A percentile compares a stretch with the other conserved stretches of the same genome.
Conservation (phyloP, 2,797 vertebrate species). For the Notoglanidium macrostoma region DNA sequence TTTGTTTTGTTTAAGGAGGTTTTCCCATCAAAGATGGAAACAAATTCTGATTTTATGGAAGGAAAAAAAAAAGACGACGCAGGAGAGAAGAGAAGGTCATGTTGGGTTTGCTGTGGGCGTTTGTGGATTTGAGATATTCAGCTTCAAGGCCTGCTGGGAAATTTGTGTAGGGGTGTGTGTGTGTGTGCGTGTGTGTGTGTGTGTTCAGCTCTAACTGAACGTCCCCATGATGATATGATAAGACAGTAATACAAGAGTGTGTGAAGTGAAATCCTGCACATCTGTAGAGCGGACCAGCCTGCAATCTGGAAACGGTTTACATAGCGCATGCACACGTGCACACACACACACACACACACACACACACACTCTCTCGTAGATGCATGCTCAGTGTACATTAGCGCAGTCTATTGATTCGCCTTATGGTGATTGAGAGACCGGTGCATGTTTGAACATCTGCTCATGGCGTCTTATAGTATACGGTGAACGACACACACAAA, state of each 20-base stretch:
- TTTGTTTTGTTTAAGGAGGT: not conserved
- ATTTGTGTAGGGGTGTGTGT: not conserved
- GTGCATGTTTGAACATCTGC: constrained; percentile 35
- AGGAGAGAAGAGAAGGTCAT: constrained; percentile 7
- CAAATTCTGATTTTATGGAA: not conserved
- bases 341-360: constrained; percentile 37
- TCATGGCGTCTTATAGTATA: not conserved
- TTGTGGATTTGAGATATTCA: constrained; percentile 5
- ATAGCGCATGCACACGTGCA: constrained; percentile 13
- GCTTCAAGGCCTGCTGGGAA: constrained; percentile 19
- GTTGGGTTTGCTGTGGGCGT: constrained; percentile 4
- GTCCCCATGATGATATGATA: constrained; percentile 3
- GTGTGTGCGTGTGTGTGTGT: not conserved
- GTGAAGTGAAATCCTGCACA: constrained; percentile 28
- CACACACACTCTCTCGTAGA: constrained; percentile 47
- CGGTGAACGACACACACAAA: constrained; percentile 24
- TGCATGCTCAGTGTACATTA: constrained; percentile 37
- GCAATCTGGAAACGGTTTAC: constrained; percentile 31
- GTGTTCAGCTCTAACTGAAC: not conserved
- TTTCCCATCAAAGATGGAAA: not conserved
- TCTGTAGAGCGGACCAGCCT: constrained; percentile 20
- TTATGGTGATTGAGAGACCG: constrained; percentile 23
- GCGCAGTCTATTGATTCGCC: not conserved
- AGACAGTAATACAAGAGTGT: not conserved
- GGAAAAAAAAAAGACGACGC: not conserved